Base-by-base conservation (phyloP, 2,797 vertebrate genomes). In the Adrianichthys oophorus region DNA sequence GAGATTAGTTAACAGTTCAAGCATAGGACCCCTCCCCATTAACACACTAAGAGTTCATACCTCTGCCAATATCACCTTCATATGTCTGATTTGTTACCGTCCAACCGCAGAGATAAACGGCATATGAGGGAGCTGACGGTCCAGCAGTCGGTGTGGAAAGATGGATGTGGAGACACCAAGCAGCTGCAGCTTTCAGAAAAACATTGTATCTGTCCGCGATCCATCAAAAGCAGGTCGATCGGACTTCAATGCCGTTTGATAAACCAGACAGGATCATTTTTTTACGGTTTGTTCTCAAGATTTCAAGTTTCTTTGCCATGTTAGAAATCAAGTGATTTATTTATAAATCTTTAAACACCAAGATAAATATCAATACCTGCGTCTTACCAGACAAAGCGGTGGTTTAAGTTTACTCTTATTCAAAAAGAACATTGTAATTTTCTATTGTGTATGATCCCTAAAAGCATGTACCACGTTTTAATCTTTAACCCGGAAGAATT, bases 1-100 rank as follows among this genome's bases (percentile, higher is more conserved):
- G 68, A 48, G 59, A 83, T 75, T 77, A 78, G 72, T 85, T 85
- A 76, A 75, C 18, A 52, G 62, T 80, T 76, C 76, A 70, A 71
- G 61, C 59, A 54, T 18, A 58, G 19, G 18, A 23, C 52, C 16
- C 40, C 13, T 24, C 72, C 57, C 52, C 21, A 19, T 2, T 46
- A 18, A 32, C 42, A 54, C 12, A n/a, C 48, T 52, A 41, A 56
- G 32, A 71, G 42, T 7, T 15, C 4, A 8, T 32, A 17, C 12
- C 26, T 53, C 14, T 0, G n/a, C 2, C 0, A 18, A 6, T 29
- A 23, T 4, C 15, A 16, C 17, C 45, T 43, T 47, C 48, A 41
- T 26, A 26, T 46, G 45, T 64, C 15, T 56, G 48, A 19, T 48
- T 53, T 48, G 68, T 69, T 65, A 42, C 43, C 17, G 46, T 7